Base-by-base conservation (phyloP, 2,888 invertebrate species). In the Melanophora roralis region DNA sequence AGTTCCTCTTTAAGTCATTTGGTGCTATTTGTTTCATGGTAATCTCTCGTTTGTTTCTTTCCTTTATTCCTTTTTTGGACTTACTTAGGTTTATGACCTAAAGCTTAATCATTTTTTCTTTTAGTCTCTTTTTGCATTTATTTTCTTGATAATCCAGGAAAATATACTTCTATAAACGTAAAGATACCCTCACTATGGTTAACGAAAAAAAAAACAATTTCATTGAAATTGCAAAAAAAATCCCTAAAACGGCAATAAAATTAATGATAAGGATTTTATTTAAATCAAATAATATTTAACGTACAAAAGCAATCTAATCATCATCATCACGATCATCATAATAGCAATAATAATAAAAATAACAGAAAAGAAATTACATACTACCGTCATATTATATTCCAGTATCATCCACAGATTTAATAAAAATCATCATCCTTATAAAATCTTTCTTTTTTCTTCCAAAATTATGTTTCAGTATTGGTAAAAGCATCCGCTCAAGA, bases 401-500 rank as follows among this genome's bases (percentile, higher is more conserved):
- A 27, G 19, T 9, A 16, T 43, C 57, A 69, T 32, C 49, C 43
- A 16, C 23, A 38, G 34, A 27, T 27, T 27, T 27, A 40, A 59
- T 21, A 23, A 34, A 34, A 23, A 67, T 67, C 53, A 57, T 23
- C 40, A 43, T 57, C 34, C 59, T 51, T 43, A 53, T 49, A 55
- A 49, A 40, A 47, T 36, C 8, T 8, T 19, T 38, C 16, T 68
- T 51, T n/a, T 43, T 19, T 47, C 49, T 38, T 55, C 27, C 14
- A 57, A 53, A 59, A 32, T 8, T 19, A 36, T 68, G 51, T 62
- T 60, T 16, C 57, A 90, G 90, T 90, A 69, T 75, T 90, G 1
- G 45, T 87, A 2, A 88, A 86, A 19, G 84, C 87, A 6, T 84
- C 85, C 8, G 83, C 83, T 0, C 89, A 89, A 47, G 86, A 85